Conservation (phyloP, 2,797 vertebrate species). For the Holocentrus rufus region DNA sequence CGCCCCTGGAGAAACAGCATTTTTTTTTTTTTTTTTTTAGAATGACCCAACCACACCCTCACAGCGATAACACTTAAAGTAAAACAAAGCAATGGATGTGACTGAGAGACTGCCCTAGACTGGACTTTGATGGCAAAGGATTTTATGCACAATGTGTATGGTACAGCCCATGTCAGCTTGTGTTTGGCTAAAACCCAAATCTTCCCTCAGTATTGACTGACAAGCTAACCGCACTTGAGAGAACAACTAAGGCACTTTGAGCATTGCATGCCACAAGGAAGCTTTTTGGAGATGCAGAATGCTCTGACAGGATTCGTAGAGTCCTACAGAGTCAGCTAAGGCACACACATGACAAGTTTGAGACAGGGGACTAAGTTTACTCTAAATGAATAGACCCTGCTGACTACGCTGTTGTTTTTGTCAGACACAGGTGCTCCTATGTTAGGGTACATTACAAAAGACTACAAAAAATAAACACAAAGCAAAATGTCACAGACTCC, state of each 20-base stretch:
- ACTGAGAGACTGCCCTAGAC: conserved; percentile 41
- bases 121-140: conserved; percentile 60
- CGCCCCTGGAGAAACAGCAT: too few species aligned
- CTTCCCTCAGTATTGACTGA: conserved; percentile 35
- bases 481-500: too few species aligned
- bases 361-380: too few species aligned
- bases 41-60: neutral
- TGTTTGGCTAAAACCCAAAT: conserved; percentile 43
- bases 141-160: conserved; percentile 46
- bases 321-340: too few species aligned
- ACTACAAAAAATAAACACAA: too few species aligned
- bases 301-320: conserved; percentile 46
- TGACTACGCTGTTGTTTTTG: too few species aligned
- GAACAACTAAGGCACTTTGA: conserved; percentile 25
- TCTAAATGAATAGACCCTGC: too few species aligned
- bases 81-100: conserved; percentile 33
- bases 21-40: too few species aligned
- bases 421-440: too few species aligned
- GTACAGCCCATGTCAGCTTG: conserved; percentile 46
- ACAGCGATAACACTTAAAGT: conserved; percentile 41
- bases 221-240: conserved; percentile 33
- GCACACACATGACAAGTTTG: too few species aligned
- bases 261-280: conserved; percentile 45
- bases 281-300: conserved; percentile 57
- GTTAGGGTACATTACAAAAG: too few species aligned